These are phyloP conservation scores for Dryas iulia DNA, from an alignment of 1,140 invertebrate species.

Conservation along the genomic window DNA sequence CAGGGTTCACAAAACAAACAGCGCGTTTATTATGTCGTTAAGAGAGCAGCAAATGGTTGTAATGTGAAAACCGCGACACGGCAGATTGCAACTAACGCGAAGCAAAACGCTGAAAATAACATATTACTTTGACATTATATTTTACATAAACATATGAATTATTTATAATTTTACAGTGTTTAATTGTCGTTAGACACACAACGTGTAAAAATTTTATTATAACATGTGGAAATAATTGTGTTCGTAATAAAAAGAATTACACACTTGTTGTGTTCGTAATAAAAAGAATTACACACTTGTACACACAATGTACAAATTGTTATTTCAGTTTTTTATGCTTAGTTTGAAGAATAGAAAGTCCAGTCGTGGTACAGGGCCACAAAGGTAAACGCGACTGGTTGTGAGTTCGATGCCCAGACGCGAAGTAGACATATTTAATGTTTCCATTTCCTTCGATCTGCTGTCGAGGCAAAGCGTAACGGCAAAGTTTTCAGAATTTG, in stretches of 20 bases:
- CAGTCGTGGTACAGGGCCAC: too few relatives aligned
- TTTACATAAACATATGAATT: background rate
- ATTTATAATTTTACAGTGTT: background rate
- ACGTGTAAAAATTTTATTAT: background rate
- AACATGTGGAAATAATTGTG: background rate
- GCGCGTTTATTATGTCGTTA: slow-evolving; percentile 53
- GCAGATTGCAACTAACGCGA: slow-evolving; percentile 38
- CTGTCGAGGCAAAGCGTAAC: too few relatives aligned
- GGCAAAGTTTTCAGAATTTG: too few relatives aligned
- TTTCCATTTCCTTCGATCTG: too few relatives aligned
- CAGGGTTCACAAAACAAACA: slow-evolving; percentile 22
- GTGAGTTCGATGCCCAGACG: too few relatives aligned
- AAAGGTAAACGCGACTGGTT: too few relatives aligned
- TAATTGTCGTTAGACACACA: background rate
- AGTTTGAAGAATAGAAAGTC: too few relatives aligned
- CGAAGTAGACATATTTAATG: too few relatives aligned
- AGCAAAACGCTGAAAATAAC: background rate
- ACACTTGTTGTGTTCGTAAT: too few relatives aligned
- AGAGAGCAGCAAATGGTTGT: slow-evolving; percentile 42
- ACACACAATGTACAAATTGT: too few relatives aligned
- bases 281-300: too few relatives aligned
- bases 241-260: background rate
- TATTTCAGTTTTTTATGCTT: too few relatives aligned
- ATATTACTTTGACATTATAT: background rate
- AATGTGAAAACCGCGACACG: slow-evolving; percentile 45